phyloP scores from a whole-genome alignment of 2,888 invertebrate genomes.

The Carcina quercana region DNA sequence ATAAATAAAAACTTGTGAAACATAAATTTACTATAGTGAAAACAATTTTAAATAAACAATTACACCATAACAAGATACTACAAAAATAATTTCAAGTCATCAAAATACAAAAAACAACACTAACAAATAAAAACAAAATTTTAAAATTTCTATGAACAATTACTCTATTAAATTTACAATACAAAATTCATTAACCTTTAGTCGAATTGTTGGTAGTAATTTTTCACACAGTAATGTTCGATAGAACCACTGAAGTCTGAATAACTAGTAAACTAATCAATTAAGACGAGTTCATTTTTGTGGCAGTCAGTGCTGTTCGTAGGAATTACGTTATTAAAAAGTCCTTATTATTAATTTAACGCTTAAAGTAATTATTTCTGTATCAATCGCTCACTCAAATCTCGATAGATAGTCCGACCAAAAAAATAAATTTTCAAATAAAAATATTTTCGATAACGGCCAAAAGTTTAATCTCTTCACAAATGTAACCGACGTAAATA shows the following conservation, averaged over 20 bases:
- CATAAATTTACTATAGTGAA: too few species aligned
- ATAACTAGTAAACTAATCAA: constrained; percentile 32
- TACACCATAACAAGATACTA: too few species aligned
- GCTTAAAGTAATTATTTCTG: constrained; percentile 43
- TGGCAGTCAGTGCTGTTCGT: constrained; percentile 40
- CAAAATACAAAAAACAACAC: too few species aligned
- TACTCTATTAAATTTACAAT: constrained; percentile 14
- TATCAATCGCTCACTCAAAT: constrained; percentile 50
- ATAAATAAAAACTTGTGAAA: too few species aligned
- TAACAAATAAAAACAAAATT: constrained; percentile 2
- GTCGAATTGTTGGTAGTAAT: too few species aligned
- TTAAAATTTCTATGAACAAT: constrained; percentile 8
- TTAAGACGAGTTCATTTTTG: constrained; percentile 27
- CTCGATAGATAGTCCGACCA: constrained; percentile 39
- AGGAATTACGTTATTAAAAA: constrained; percentile 29
- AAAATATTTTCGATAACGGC: constrained; percentile 67
- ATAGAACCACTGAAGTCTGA: constrained; percentile 35
- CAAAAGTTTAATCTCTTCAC: constrained; percentile 64
- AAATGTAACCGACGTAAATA: constrained; percentile 72
- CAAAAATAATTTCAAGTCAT: too few species aligned
- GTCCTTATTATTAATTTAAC: constrained; percentile 52
- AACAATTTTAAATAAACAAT: too few species aligned
- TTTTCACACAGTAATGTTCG: constrained; percentile 25
- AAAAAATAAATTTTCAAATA: constrained; percentile 59
- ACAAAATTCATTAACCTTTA: constrained; percentile 38